Evolutionary conservation across 1,140 invertebrate species (phyloP).

Genomic region (Steinernema khuongi): DNA sequence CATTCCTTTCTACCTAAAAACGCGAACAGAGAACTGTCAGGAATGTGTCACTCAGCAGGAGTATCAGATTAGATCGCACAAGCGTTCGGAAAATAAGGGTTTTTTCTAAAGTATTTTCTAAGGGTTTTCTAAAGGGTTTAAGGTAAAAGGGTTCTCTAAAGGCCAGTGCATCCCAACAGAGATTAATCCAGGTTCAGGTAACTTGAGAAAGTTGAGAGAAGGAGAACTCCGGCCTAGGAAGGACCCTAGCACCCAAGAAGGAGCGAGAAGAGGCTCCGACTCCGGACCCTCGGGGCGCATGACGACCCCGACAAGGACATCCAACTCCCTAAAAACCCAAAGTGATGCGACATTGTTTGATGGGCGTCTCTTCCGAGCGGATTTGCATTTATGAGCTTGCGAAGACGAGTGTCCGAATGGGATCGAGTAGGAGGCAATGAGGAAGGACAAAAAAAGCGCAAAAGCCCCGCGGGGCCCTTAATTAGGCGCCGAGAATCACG

Average conservation of each 20-base stretch:
- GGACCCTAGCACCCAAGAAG: not conserved
- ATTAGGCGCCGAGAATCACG: slow-evolving; percentile 2
- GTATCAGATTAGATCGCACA: too few relatives aligned
- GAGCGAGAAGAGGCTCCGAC: not conserved
- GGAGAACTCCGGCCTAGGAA: not conserved
- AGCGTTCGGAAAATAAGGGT: too few relatives aligned
- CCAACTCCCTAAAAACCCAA: not conserved
- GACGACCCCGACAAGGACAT: not conserved
- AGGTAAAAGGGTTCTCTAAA: too few relatives aligned
- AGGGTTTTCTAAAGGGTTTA: too few relatives aligned
- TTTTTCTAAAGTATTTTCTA: too few relatives aligned
- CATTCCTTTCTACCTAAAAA: too few relatives aligned
- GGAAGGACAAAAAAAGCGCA: not conserved
- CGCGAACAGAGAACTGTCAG: too few relatives aligned
- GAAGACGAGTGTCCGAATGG: not conserved
- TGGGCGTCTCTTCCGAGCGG: not conserved
- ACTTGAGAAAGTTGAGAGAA: not conserved
- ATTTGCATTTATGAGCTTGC: slow-evolving; percentile 10
- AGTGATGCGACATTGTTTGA: not conserved
- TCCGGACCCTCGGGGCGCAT: not conserved
- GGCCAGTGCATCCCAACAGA: too few relatives aligned
- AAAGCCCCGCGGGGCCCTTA: not conserved
- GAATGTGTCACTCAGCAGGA: too few relatives aligned
- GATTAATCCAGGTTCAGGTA: too few relatives aligned
- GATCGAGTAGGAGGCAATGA: not conserved